Evolutionary conservation across 2,888 invertebrate genomes (phyloP).

Genomic region (Melieria picta): DNA sequence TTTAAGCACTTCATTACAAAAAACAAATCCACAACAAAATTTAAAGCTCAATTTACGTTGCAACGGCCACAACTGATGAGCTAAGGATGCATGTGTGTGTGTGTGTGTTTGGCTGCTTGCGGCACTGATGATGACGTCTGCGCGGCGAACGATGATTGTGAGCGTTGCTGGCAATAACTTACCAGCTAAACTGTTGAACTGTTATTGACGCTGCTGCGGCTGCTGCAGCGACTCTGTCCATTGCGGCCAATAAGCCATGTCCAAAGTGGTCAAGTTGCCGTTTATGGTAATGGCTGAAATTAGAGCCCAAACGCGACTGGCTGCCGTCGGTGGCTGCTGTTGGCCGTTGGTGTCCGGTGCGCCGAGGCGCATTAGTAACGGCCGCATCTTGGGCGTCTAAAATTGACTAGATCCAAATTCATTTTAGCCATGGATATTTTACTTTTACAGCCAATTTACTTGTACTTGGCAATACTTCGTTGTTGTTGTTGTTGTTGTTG

Average conservation of each 20-base stretch:
- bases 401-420: slow-evolving; percentile 31
- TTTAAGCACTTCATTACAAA: slow-evolving; percentile 27
- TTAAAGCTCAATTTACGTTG: slow-evolving; percentile 50
- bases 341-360: slow-evolving; percentile 2
- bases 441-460: slow-evolving; percentile 2
- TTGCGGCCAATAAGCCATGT: slow-evolving; percentile 56
- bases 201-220: slow-evolving; percentile 4
- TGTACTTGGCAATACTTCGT: too few relatives aligned
- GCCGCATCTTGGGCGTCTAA: slow-evolving; percentile 23
- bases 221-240: slow-evolving; percentile 36
- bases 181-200: slow-evolving; percentile 16
- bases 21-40: slow-evolving; percentile 28
- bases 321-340: slow-evolving; percentile 1
- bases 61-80: slow-evolving; percentile 17
- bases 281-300: slow-evolving; percentile 61
- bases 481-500: too few relatives aligned
- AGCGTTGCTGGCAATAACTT: slow-evolving; percentile 16
- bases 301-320: slow-evolving; percentile 50
- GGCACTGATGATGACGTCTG: slow-evolving; percentile 17
- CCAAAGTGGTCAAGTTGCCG: slow-evolving; percentile 57
- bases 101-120: background rate
- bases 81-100: background rate
- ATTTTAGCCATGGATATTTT: slow-evolving; percentile 19
- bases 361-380: slow-evolving; percentile 20
- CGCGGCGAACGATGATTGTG: slow-evolving; percentile 7